Percentiles rank a stretch among this genome's conserved stretches.
phyloP scores from a whole-genome alignment of 2,797 vertebrate genomes.

The Nyctibius grandis region DNA sequence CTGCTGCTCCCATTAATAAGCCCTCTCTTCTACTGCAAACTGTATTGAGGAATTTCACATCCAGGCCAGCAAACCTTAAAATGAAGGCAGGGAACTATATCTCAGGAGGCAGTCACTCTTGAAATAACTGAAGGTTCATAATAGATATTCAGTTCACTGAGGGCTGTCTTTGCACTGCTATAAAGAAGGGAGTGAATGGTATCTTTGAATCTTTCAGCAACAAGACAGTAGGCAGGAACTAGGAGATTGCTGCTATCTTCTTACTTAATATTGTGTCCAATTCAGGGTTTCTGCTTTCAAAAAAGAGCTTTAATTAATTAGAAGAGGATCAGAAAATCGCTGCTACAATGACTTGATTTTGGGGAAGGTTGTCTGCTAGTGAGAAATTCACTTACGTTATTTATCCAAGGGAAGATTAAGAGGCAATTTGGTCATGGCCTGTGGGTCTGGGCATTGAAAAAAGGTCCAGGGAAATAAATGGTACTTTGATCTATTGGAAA shows the following conservation, averaged over 20 bases:
- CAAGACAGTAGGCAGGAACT: not conserved
- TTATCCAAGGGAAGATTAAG: conserved; percentile 39
- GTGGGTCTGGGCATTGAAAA: not conserved
- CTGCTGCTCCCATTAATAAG: not conserved
- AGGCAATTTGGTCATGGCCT: conserved; percentile 13
- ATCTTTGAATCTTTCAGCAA: not conserved
- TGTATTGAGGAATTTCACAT: conserved; percentile 2
- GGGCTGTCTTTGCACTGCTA: not conserved
- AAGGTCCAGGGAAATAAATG: not conserved
- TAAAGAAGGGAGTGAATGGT: not conserved
- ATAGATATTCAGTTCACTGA: conserved; percentile 2
- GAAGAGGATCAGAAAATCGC: conserved; percentile 1
- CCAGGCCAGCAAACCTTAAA: conserved; percentile 4
- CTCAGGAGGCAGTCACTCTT: conserved; percentile 4
- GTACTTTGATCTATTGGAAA: not conserved
- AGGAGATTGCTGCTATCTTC: not conserved
- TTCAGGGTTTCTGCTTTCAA: not conserved
- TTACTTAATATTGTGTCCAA: not conserved
- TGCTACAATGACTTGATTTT: not conserved
- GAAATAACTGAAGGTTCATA: conserved; percentile 4
- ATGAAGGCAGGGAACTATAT: conserved; percentile 12
- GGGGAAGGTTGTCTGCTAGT: not conserved
- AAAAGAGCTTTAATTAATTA: conserved; percentile 39
- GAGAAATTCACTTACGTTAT: not conserved
- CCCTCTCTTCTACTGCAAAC: not conserved